These are phyloP conservation scores for Eurystomus glaucurus DNA, from an alignment of 2,797 vertebrate genomes.

Conservation along the genomic window DNA sequence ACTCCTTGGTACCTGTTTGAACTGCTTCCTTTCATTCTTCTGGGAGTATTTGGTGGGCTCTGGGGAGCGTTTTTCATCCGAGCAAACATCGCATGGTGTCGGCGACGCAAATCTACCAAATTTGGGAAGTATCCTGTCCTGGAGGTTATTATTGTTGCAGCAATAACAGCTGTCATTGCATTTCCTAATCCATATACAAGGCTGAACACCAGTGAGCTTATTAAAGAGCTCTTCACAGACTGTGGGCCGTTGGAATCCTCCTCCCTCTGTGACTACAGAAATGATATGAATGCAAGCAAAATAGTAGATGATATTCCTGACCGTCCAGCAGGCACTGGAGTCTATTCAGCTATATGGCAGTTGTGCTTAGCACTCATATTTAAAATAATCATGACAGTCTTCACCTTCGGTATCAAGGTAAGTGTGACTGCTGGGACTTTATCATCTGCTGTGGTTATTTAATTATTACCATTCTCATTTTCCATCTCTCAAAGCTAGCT, in stretches of 20 bases:
- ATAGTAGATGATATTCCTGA: slow-evolving; percentile 92
- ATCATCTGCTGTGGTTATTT: not conserved
- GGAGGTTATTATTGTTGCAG: slow-evolving; percentile 96
- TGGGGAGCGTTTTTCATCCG: slow-evolving; percentile 99
- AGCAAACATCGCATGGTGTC: slow-evolving; percentile 98
- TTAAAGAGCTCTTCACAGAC: slow-evolving; percentile 98
- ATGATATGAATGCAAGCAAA: slow-evolving; percentile 94
- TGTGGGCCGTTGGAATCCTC: slow-evolving; percentile 96
- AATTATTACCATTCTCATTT: not conserved
- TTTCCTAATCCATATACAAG: slow-evolving; percentile 98
- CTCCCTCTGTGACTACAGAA: slow-evolving; percentile 97
- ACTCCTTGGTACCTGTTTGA: slow-evolving; percentile 99
- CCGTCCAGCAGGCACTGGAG: slow-evolving; percentile 91
- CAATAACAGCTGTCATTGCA: slow-evolving; percentile 95
- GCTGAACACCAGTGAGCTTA: slow-evolving; percentile 98
- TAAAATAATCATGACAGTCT: slow-evolving; percentile 99
- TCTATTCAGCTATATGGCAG: slow-evolving; percentile 98
- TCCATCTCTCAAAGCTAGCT: not conserved
- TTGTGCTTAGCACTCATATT: slow-evolving; percentile 96
- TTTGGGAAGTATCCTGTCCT: slow-evolving; percentile 97
- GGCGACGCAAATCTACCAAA: slow-evolving; percentile 94
- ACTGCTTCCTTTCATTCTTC: slow-evolving; percentile 97
- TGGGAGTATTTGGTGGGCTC: slow-evolving; percentile 97
- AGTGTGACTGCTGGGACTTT: not conserved
- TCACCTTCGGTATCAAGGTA: slow-evolving; percentile 99